A percentile compares a stretch with the other conserved stretches of the same genome.
Conservation (phyloP, 2,888 invertebrate genomes). For the Andrena hattorfiana region DNA sequence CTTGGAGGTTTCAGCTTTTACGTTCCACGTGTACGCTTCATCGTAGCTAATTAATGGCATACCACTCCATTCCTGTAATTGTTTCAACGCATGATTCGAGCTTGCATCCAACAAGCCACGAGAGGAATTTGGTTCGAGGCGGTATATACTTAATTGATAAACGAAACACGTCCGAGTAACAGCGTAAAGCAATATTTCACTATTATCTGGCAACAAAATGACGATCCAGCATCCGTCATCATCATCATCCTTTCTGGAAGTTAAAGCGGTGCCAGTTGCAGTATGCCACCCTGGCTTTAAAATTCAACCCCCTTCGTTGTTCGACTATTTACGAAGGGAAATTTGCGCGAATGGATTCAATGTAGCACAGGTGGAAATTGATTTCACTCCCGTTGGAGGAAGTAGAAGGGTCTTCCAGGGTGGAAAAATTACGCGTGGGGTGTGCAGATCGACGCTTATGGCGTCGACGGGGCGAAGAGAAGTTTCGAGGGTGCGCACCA, state of each 20-base stretch:
- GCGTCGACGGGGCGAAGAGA: not conserved
- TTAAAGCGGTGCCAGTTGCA: not conserved
- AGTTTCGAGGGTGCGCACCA: not conserved
- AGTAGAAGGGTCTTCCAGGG: constrained; percentile 2
- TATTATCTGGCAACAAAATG: not conserved
- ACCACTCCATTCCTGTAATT: not conserved
- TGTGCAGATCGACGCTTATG: not conserved
- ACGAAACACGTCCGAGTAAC: not conserved
- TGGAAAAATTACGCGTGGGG: constrained; percentile 24
- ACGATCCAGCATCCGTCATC: not conserved
- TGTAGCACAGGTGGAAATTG: not conserved
- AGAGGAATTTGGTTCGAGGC: not conserved
- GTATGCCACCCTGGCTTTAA: not conserved
- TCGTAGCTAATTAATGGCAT: not conserved
- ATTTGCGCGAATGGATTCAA: not conserved
- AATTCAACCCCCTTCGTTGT: not conserved
- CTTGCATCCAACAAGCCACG: not conserved
- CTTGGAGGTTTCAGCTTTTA: too few relatives aligned
- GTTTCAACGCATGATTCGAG: not conserved
- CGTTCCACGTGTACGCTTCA: too few relatives aligned
- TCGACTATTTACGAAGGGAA: not conserved
- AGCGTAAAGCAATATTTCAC: not conserved
- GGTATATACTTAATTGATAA: not conserved
- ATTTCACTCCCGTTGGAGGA: not conserved
- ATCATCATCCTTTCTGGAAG: not conserved